phyloP scores from a whole-genome alignment of 2,113 vertebrate species.

The Varanus komodoensis region DNA sequence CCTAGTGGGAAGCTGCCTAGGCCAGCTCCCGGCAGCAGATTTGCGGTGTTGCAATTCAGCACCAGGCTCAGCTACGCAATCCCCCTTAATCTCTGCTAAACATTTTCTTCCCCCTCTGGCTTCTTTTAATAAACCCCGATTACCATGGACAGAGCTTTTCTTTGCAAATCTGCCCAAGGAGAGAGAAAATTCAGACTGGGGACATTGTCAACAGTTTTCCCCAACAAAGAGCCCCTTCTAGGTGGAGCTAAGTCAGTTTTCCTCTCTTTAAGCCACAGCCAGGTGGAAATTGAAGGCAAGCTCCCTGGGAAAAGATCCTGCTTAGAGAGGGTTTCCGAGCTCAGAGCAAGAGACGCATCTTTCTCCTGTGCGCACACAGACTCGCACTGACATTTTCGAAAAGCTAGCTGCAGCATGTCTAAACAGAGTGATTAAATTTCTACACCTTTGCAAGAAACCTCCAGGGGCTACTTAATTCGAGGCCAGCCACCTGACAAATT shows the following conservation, averaged over 20 bases:
- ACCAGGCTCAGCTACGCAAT: constrained; percentile 67
- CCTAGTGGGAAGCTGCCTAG: constrained; percentile 48
- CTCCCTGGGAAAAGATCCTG: constrained; percentile 8
- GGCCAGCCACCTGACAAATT: not conserved
- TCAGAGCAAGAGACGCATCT: not conserved
- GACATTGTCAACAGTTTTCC: constrained; percentile 34
- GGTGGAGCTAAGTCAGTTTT: constrained; percentile 48
- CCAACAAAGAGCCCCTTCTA: constrained; percentile 36
- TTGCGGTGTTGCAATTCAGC: constrained; percentile 61
- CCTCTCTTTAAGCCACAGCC: constrained; percentile 10
- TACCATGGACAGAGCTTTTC: constrained; percentile 71
- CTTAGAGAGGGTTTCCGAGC: constrained; percentile 12
- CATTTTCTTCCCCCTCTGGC: constrained; percentile 3
- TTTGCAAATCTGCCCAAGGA: not conserved
- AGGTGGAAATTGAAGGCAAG: not conserved
- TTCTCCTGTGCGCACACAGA: not conserved
- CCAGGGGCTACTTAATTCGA: constrained; percentile 22
- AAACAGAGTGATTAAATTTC: constrained; percentile 56
- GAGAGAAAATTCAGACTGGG: constrained; percentile 2
- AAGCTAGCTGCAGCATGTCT: constrained; percentile 36
- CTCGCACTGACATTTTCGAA: not conserved
- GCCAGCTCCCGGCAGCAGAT: constrained; percentile 50
- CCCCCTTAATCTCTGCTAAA: constrained; percentile 73
- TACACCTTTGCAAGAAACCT: constrained; percentile 20
- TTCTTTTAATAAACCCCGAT: constrained; percentile 69